Base-by-base conservation (phyloP, 1,140 invertebrate genomes). In the Pseudomyrmex pallidus region DNA sequence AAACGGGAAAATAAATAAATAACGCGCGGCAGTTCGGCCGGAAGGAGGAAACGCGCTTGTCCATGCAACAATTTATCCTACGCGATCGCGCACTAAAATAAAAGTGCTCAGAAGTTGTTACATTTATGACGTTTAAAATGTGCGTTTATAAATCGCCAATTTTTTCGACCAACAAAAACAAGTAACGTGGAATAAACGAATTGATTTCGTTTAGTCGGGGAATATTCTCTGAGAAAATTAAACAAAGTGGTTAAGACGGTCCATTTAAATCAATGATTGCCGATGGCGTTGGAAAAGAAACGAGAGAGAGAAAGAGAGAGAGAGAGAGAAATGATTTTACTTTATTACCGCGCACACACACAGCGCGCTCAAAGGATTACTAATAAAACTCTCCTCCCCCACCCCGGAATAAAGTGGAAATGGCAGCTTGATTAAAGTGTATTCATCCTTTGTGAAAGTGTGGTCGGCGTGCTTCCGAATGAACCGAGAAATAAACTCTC, bases 1-100 rank as follows among this genome's bases (percentile, higher is more conserved):
- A 88, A 85, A 84, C 57, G 57, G 78, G 61, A 20, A 70, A 82
- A 89, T 85, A 83, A 86, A 86, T 85, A 86, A 89, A 86, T 73
- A 77, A 82, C 50, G n/a, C 7, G 35, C 22, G 9, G 13, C 10
- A 17, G 1, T 25, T 35, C n/a, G 50, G 5, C 35, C 35, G 35
- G 35, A 35, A 35, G 35, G 5, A 54, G 57, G 9, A 35, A 52
- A 73, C 12, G 20, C 0, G 13, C 13, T 25, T 25, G 5, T 7
- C 7, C 35, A 15, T 22, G 54, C 10, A 48, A 67, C 56, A 48
- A 57, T 67, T 67, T 17, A 5, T 46, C 52, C 35, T 35, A 35
- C 35, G 35, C 35, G 35, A 4, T 44, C 35, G 35, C 35, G 35
- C 35, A 7, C 5, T 35, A 5, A 35, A 35, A 35, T 7, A 35